Conservation (phyloP, 2,888 invertebrate species). For the Sinohyriopsis cumingii region DNA sequence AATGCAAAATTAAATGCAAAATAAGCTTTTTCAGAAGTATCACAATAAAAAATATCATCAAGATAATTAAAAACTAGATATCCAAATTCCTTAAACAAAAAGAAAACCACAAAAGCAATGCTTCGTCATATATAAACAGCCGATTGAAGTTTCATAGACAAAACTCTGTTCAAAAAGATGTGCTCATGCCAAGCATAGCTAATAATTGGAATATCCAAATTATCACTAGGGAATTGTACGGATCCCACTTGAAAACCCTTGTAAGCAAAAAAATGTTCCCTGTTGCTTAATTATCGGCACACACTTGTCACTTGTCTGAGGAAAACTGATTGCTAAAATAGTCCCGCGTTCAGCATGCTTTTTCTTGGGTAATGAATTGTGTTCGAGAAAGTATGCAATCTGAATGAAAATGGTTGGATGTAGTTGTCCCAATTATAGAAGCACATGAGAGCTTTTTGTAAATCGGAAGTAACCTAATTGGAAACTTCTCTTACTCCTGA, state of each 20-base stretch:
- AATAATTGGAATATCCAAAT: background rate
- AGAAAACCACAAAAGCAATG: background rate
- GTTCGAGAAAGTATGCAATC: background rate
- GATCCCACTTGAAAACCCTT: conserved; percentile 2
- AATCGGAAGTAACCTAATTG: no score
- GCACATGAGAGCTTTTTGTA: no score
- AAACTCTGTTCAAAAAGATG: background rate
- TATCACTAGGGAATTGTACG: background rate
- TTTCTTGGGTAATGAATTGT: conserved; percentile 3
- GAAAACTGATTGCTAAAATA: conserved; percentile 1
- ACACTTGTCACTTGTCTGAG: background rate
- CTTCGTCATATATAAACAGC: background rate
- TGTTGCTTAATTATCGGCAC: background rate
- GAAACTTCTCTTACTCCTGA: no score
- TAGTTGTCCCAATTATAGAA: conserved; percentile 1
- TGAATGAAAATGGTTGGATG: background rate
- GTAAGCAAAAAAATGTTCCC: background rate
- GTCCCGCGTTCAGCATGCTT: background rate
- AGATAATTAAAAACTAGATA: background rate
- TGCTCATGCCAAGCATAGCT: background rate
- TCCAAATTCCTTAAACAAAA: background rate
- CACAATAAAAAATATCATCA: no score
- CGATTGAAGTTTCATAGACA: conserved; percentile 1
- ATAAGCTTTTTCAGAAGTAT: no score
- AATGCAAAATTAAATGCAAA: no score